These are phyloP conservation scores for Naja naja DNA, from an alignment of 2,113 vertebrate genomes.

Conservation along the genomic window DNA sequence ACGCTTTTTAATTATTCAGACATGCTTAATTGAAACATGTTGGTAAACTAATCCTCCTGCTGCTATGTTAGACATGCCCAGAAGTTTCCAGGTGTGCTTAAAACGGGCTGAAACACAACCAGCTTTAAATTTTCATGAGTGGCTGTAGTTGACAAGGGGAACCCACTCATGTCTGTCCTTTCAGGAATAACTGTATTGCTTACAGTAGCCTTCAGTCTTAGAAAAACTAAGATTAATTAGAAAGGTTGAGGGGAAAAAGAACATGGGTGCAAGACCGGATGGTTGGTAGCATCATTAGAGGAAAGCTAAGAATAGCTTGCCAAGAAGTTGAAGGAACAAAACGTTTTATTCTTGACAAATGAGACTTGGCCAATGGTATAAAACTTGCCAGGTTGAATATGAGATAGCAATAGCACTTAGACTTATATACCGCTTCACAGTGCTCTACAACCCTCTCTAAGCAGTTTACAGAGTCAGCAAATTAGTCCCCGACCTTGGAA, in stretches of 20 bases:
- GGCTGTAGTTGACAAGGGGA: conserved; percentile 7
- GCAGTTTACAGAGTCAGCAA: neutral
- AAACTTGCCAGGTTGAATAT: neutral
- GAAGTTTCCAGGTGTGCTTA: neutral
- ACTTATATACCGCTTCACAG: neutral
- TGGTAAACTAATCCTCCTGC: conserved; percentile 38
- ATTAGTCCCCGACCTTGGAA: neutral
- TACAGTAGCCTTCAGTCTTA: neutral
- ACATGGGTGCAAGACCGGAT: neutral
- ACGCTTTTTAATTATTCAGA: conserved; percentile 60
- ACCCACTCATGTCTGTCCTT: neutral
- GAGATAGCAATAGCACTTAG: neutral
- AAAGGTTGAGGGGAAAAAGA: neutral
- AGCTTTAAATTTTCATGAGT: conserved; percentile 11
- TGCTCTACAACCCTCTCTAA: neutral
- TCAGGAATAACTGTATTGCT: neutral
- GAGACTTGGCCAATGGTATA: neutral
- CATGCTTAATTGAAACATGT: conserved; percentile 13
- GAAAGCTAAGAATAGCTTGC: neutral
- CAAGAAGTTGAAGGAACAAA: neutral
- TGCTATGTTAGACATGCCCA: neutral
- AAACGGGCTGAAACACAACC: conserved; percentile 43
- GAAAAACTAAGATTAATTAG: neutral
- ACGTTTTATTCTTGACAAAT: neutral
- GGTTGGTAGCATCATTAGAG: neutral